These are phyloP conservation scores for Eueides isabella DNA, from an alignment of 1,140 invertebrate genomes.

Conservation along the genomic window DNA sequence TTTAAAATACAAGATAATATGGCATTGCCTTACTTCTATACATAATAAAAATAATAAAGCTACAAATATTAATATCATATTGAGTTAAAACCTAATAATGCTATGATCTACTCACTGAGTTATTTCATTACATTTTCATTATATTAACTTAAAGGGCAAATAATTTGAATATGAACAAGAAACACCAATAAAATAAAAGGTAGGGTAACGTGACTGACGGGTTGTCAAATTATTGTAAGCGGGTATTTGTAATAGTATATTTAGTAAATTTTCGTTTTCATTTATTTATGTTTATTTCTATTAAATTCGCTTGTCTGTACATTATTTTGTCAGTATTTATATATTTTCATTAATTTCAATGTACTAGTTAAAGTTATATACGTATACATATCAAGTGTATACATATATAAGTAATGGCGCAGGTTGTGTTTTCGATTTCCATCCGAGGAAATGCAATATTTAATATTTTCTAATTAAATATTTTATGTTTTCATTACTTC, in stretches of 20 bases:
- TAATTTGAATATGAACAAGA: conserved; percentile 11
- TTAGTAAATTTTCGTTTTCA: background rate
- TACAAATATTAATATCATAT: background rate
- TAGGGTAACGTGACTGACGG: conserved; percentile 5
- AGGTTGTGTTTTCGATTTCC: too few species aligned
- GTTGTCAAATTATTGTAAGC: conserved; percentile 10
- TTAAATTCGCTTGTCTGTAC: background rate
- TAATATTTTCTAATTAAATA: too few species aligned
- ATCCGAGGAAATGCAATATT: too few species aligned
- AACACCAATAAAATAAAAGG: conserved; percentile 10
- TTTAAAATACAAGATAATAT: too few species aligned
- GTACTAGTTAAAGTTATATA: too few species aligned
- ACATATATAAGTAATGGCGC: too few species aligned
- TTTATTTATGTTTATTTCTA: conserved; percentile 4
- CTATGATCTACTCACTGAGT: background rate
- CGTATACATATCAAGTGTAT: too few species aligned
- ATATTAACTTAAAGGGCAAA: background rate
- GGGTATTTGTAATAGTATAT: conserved; percentile 12
- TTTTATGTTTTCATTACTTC: too few species aligned
- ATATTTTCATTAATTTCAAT: too few species aligned
- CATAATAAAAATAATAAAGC: background rate
- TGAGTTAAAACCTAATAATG: background rate
- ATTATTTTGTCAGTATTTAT: too few species aligned
- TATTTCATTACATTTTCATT: conserved; percentile 6
- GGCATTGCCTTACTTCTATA: too few species aligned